Percentiles rank a stretch among this genome's conserved stretches.
phyloP scores from a whole-genome alignment of 2,797 vertebrate genomes.

The Leptodactylus fallax region DNA sequence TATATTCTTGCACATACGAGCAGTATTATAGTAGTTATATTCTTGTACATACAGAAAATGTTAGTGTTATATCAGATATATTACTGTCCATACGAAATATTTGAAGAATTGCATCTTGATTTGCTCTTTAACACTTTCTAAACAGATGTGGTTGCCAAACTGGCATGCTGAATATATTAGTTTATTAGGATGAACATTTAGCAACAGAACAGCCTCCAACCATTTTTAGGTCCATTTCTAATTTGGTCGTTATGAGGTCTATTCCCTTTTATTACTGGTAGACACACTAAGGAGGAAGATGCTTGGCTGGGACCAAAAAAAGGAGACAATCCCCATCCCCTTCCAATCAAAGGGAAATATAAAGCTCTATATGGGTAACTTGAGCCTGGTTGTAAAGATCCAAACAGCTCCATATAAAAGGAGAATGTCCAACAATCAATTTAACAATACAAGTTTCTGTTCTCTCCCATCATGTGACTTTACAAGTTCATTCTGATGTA shows the following conservation, averaged over 20 bases:
- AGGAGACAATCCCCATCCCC: background rate
- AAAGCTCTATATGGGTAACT: slow-evolving; percentile 3
- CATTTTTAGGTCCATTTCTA: slow-evolving; percentile 31
- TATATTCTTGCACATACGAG: background rate
- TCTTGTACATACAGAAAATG: no score
- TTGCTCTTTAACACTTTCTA: background rate
- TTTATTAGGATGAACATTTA: background rate
- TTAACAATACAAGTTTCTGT: background rate
- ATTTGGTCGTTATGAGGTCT: slow-evolving; percentile 31
- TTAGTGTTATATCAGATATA: background rate
- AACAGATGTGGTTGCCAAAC: background rate
- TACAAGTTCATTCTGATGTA: background rate
- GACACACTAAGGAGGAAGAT: slow-evolving; percentile 1
- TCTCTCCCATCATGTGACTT: background rate
- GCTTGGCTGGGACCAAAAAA: slow-evolving; percentile 14
- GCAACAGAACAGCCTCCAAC: background rate
- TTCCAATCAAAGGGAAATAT: background rate
- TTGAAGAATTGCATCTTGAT: background rate
- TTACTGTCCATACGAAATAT: background rate
- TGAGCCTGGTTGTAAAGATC: slow-evolving; percentile 19
- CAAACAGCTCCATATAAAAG: slow-evolving; percentile 27
- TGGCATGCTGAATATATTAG: background rate
- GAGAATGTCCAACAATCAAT: background rate
- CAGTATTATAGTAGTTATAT: slow-evolving; percentile 7
- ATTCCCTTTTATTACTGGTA: slow-evolving; percentile 45